A percentile compares a stretch with the other conserved stretches of the same genome.
These are phyloP conservation scores for Patella ulyssiponensis DNA, from an alignment of 2,888 invertebrate species.

Conservation along the genomic window DNA sequence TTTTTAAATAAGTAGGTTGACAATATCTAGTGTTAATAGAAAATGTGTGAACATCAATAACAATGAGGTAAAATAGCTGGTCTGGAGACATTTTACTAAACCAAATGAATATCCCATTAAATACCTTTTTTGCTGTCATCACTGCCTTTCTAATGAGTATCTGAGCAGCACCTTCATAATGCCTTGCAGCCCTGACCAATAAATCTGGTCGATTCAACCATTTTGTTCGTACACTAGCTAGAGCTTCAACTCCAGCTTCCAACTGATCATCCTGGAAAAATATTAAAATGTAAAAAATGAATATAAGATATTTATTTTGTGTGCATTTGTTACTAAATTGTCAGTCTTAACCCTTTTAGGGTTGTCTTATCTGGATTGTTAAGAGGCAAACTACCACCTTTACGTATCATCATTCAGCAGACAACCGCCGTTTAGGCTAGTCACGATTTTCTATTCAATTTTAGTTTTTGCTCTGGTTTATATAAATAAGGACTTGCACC, in stretches of 20 bases:
- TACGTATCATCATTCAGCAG: too few relatives aligned
- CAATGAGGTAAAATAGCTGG: neutral
- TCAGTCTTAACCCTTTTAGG: too few relatives aligned
- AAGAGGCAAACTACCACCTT: too few relatives aligned
- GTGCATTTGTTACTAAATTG: too few relatives aligned
- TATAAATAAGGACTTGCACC: too few relatives aligned
- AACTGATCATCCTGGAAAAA: slow-evolving; percentile 57
- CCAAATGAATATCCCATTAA: neutral
- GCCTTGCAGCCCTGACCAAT: slow-evolving; percentile 74
- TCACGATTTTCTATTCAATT: too few relatives aligned
- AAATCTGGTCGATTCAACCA: slow-evolving; percentile 72
- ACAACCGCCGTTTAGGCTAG: too few relatives aligned
- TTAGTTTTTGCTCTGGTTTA: too few relatives aligned
- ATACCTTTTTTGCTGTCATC: slow-evolving; percentile 69
- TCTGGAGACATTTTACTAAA: too few relatives aligned
- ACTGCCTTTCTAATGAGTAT: slow-evolving; percentile 73
- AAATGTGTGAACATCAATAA: neutral
- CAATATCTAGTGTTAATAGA: neutral
- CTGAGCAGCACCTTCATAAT: slow-evolving; percentile 75
- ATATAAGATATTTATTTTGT: neutral
- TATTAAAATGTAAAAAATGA: neutral
- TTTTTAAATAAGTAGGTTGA: neutral
- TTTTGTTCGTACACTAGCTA: slow-evolving; percentile 65
- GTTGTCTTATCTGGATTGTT: too few relatives aligned
- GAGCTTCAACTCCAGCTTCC: slow-evolving; percentile 62